Evolutionary conservation across 2,113 vertebrate species (phyloP).

Genomic region (Myocastor coypus): DNA sequence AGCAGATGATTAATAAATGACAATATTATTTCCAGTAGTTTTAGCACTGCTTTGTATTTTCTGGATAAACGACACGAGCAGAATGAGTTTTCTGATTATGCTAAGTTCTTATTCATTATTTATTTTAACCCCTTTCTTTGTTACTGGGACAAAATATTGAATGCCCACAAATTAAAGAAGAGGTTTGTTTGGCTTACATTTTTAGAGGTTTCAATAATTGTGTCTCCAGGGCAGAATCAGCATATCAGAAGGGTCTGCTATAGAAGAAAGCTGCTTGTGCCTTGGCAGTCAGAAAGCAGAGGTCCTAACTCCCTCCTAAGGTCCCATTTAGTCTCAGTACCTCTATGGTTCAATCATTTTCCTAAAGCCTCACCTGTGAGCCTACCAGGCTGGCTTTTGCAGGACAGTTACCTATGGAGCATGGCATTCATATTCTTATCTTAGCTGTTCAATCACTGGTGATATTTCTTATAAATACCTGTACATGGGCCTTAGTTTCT

Average conservation of each 20-base stretch:
- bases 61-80: not conserved
- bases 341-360: not conserved
- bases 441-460: constrained; percentile 22
- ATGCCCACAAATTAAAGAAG: not conserved
- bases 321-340: not conserved
- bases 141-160: not conserved
- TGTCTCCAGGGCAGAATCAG: not conserved
- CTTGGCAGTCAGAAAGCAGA: not conserved
- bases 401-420: not conserved
- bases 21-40: not conserved
- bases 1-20: not conserved
- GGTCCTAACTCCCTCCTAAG: not conserved
- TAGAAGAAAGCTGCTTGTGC: not conserved
- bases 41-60: not conserved
- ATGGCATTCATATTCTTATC: not conserved
- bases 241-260: not conserved
- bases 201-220: not conserved
- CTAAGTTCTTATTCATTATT: not conserved
- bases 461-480: constrained; percentile 5
- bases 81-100: not conserved
- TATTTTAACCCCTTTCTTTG: not conserved
- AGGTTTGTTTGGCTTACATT: not conserved
- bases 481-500: not conserved
- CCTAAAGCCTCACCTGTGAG: not conserved
- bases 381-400: not conserved